Conservation (phyloP, 2,113 vertebrate genomes). For the Sula dactylatra region DNA sequence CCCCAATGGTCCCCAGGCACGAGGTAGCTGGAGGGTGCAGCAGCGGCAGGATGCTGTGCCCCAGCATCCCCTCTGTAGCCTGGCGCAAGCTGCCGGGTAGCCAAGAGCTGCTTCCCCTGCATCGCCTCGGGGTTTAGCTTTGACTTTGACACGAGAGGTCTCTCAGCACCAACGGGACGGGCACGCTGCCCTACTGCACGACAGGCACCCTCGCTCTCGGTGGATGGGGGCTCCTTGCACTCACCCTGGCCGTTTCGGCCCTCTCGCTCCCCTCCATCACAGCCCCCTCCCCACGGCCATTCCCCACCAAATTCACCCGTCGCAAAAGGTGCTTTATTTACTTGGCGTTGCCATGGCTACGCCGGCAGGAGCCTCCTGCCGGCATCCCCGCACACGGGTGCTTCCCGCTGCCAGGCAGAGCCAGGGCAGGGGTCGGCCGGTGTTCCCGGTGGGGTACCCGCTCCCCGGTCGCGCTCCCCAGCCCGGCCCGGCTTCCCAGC, state of each 20-base stretch:
- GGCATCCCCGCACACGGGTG: not conserved
- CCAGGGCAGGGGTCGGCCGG: not conserved
- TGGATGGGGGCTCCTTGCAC: not conserved
- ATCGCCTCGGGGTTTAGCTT: not conserved
- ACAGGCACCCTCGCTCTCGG: rapidly evolving
- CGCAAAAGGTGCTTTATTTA: constrained; percentile 76
- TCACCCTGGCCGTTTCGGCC: not conserved
- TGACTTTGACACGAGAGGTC: not conserved
- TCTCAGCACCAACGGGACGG: rapidly evolving
- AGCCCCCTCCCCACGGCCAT: not conserved
- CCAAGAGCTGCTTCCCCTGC: not conserved
- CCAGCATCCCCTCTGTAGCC: not conserved
- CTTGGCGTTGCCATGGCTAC: constrained; percentile 75
- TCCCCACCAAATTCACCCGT: not conserved
- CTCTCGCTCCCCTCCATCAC: not conserved
- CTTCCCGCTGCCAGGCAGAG: constrained; percentile 33
- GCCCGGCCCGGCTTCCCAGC: not conserved
- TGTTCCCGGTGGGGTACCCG: not conserved
- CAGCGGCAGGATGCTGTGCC: not conserved
- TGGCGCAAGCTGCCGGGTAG: not conserved
- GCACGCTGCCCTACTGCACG: rapidly evolving
- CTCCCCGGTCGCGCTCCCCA: not conserved
- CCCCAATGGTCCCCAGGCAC: rapidly evolving
- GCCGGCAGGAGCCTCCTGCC: constrained; percentile 48
- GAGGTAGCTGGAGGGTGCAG: not conserved